Conservation (phyloP, 2,113 vertebrate species). For the Xiphophorus maculatus region DNA sequence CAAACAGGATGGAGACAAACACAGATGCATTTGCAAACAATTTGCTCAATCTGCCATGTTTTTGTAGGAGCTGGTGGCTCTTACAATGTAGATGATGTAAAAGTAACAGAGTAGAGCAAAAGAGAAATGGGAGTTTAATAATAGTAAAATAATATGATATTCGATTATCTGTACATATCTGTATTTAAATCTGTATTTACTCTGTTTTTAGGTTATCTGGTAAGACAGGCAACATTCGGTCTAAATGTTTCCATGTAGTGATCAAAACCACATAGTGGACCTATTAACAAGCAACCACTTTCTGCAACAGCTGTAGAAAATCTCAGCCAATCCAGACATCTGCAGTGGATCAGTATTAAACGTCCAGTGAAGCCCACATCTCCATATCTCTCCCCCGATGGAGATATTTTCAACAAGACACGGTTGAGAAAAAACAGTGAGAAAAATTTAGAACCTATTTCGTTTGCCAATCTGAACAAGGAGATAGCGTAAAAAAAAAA, state of each 20-base stretch:
- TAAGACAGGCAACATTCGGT: background rate
- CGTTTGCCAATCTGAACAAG: background rate
- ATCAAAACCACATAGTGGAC: background rate
- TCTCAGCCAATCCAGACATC: slow-evolving; percentile 58
- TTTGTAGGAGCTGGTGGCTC: no score
- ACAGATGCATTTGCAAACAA: no score
- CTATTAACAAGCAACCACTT: slow-evolving; percentile 23
- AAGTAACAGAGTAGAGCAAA: no score
- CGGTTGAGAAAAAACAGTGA: slow-evolving; percentile 15
- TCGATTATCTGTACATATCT: background rate
- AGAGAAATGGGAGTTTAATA: background rate
- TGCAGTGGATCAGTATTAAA: slow-evolving; percentile 44
- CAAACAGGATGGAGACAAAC: no score
- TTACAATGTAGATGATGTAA: no score
- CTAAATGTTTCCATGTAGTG: background rate
- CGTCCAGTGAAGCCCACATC: slow-evolving; percentile 17
- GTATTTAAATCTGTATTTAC: no score
- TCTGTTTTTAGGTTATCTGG: background rate
- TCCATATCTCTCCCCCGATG: slow-evolving; percentile 23
- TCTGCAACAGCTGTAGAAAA: slow-evolving; percentile 59
- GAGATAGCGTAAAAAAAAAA: no score
- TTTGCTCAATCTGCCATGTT: no score
- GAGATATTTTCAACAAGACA: slow-evolving; percentile 30
- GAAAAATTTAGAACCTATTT: slow-evolving; percentile 54
- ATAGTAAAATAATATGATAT: background rate